A percentile compares a stretch with the other conserved stretches of the same genome.
Conservation (phyloP, 2,888 invertebrate genomes). For the Himalopsyche tibetana region DNA sequence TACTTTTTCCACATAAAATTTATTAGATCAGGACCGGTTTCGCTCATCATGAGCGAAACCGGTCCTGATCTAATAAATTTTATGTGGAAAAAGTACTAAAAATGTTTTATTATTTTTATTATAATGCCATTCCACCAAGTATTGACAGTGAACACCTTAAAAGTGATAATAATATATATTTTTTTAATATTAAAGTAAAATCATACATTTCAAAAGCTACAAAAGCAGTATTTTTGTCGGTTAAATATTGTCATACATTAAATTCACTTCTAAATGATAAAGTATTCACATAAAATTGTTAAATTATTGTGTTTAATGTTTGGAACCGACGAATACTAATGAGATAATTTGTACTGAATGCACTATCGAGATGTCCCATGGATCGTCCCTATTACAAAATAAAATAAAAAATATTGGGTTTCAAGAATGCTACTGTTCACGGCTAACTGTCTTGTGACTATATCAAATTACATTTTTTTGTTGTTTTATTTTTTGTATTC, state of each 20-base stretch:
- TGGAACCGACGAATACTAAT: constrained; percentile 60
- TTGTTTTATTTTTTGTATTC: constrained; percentile 39
- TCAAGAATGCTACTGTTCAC: constrained; percentile 53
- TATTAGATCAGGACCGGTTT: too few species aligned
- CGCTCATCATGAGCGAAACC: too few species aligned
- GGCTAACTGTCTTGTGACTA: constrained; percentile 47
- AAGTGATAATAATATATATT: too few species aligned
- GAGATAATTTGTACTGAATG: constrained; percentile 61
- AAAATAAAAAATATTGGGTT: constrained; percentile 1
- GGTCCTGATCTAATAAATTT: too few species aligned
- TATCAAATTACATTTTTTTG: constrained; percentile 59
- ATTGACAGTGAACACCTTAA: too few species aligned
- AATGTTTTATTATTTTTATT: too few species aligned
- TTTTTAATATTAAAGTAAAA: too few species aligned
- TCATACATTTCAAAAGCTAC: too few species aligned
- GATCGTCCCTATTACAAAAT: constrained; percentile 51
- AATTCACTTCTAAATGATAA: constrained; percentile 47
- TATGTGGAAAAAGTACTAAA: too few species aligned
- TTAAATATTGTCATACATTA: not conserved
- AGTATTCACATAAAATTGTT: constrained; percentile 55
- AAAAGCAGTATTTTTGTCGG: not conserved
- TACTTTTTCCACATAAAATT: too few species aligned
- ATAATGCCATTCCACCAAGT: too few species aligned
- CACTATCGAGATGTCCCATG: constrained; percentile 57
- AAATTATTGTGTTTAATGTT: constrained; percentile 52